Percentiles rank a stretch among this genome's conserved stretches.
Evolutionary conservation across 2,113 vertebrate species (phyloP).

Genomic region (Poeciliopsis occidentalis): DNA sequence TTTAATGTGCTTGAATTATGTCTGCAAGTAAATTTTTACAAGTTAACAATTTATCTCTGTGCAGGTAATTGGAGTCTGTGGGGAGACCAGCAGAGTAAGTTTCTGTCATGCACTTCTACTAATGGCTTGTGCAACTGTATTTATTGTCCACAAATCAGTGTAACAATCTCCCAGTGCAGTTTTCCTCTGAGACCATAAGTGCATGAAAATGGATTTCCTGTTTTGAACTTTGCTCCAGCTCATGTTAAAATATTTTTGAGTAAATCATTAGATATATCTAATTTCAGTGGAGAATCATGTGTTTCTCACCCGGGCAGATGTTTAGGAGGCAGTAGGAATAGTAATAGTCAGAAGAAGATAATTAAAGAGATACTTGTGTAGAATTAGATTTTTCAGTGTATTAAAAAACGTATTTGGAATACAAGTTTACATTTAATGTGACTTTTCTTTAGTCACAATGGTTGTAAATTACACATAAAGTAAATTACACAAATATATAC

Average conservation of each 20-base stretch:
- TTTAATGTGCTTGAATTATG: conserved; percentile 33
- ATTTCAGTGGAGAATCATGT: neutral
- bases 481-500: too few species aligned
- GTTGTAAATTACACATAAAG: too few species aligned
- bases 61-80: conserved; percentile 98
- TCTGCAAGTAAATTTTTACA: neutral
- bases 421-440: too few species aligned
- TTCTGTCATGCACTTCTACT: conserved; percentile 50
- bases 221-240: conserved; percentile 20
- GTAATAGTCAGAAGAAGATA: neutral
- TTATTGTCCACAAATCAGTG: conserved; percentile 43
- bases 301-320: neutral
- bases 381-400: neutral
- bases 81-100: conserved; percentile 99
- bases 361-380: too few species aligned
- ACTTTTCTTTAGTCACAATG: too few species aligned
- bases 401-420: too few species aligned
- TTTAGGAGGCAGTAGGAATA: neutral
- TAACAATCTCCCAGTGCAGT: conserved; percentile 39
- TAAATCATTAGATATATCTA: neutral
- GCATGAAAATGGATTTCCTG: conserved; percentile 3
- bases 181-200: conserved; percentile 35
- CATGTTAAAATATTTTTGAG: neutral
- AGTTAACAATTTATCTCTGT: conserved; percentile 56
- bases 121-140: conserved; percentile 40